Base-by-base conservation (phyloP, 2,113 vertebrate species). In the Cheirogaleus medius region DNA sequence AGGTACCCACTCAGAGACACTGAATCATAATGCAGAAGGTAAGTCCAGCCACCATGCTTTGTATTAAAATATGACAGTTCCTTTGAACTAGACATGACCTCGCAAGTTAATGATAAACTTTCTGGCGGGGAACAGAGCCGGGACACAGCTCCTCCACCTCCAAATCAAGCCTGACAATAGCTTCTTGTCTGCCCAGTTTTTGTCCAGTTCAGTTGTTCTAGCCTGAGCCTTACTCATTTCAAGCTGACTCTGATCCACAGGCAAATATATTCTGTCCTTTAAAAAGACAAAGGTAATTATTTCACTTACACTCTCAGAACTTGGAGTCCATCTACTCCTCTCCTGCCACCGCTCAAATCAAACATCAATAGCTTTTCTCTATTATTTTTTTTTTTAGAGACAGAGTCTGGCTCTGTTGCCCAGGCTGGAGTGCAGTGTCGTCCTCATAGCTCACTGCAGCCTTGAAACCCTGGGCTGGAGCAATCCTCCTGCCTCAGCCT, bases 121-220 rank as follows among this genome's bases (percentile, higher is more conserved):
- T 63, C 94, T 98, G 95, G 76, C 94, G 87, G 8, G 90, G 93
- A 78, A 87, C 0, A 4, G 95, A 95, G 21, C 58, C 58, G 3
- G 58, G 25, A 27, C 11, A 97, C 9, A 97, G 90, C 12, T 97
- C 52, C 0, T 73, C 42, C 52, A 96, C 86, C 66, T 96, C 89
- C 14, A 44, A 6, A 21, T 23, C 77, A 27, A 95, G 69, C 3
- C n/a, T 88, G 32, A 92, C 74, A 0, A 81, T 3, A 1, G 68
- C 91, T 6, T 88, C 49, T 42, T 42, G 82, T 14, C 97, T 96
- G 47, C 94, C 87, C 69, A 80, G 91, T 10, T 66, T 95, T 17
- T 44, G 84, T 87, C 96, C n/a, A 98, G 83, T 64, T 98, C 93
- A 63, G 68, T 52, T 87, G 86, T 90, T 95, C 84, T 94, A 0